Percentiles rank a stretch among this genome's conserved stretches.
Evolutionary conservation across 1,140 invertebrate genomes (phyloP).

Genomic region (Sarcophaga bullata): DNA sequence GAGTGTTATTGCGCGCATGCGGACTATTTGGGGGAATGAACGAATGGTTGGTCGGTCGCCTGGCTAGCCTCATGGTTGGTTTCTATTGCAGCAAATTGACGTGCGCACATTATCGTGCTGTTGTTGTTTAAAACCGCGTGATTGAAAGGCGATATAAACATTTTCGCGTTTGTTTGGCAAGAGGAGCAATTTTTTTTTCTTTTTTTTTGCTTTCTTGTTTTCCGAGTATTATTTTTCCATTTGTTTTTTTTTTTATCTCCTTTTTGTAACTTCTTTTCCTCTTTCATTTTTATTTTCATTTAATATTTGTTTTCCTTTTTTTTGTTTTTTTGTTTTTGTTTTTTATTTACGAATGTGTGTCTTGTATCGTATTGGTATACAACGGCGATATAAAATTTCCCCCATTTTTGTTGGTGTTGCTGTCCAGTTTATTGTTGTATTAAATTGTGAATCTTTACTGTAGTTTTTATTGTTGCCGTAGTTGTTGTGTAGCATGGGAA

Average conservation of each 20-base stretch:
- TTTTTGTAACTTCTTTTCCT: too few relatives aligned
- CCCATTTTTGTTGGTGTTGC: neutral
- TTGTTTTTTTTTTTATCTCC: neutral
- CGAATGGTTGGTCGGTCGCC: too few relatives aligned
- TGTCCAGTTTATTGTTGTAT: conserved; percentile 23
- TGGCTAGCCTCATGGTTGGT: neutral
- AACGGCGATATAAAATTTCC: neutral
- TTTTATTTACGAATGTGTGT: conserved; percentile 20
- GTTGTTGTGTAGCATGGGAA: conserved; percentile 41
- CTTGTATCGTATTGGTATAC: neutral
- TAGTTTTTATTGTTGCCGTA: neutral
- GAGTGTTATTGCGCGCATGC: too few relatives aligned
- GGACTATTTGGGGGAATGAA: too few relatives aligned
- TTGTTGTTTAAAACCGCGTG: conserved; percentile 30
- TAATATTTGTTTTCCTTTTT: neutral
- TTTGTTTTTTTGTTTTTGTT: neutral
- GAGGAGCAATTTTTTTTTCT: neutral
- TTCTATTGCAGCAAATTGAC: conserved; percentile 33
- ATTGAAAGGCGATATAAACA: conserved; percentile 46
- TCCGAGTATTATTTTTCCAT: neutral
- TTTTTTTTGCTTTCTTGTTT: neutral
- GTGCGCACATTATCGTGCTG: conserved; percentile 37
- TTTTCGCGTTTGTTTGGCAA: conserved; percentile 39
- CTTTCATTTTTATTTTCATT: neutral
- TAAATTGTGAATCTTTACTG: neutral